phyloP scores from a whole-genome alignment of 2,888 invertebrate genomes.

The Encarsia formosa region DNA sequence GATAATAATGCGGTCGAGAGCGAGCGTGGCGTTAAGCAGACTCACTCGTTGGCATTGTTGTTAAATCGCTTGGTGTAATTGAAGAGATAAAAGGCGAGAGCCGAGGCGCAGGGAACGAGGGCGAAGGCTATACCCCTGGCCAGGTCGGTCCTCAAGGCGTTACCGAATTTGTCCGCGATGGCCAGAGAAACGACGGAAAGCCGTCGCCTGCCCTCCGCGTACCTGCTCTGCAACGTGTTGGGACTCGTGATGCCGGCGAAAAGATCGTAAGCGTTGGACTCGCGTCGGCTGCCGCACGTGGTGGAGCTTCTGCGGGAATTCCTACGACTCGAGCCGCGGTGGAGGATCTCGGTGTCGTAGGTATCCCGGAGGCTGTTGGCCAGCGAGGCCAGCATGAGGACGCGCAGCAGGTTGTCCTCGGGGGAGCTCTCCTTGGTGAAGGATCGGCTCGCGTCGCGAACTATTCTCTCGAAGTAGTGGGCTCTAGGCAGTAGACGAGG shows the following conservation, averaged over 20 bases:
- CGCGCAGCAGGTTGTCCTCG: constrained; percentile 18
- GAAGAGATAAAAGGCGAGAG: constrained; percentile 41
- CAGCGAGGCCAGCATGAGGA: constrained; percentile 17
- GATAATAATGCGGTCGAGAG: too few relatives aligned
- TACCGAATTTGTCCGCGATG: constrained; percentile 37
- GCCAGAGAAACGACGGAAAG: constrained; percentile 39
- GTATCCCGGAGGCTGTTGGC: constrained; percentile 18
- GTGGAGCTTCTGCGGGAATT: constrained; percentile 13
- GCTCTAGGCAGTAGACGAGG: constrained; percentile 19
- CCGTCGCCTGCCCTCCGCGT: constrained; percentile 30
- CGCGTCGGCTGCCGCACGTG: constrained; percentile 15
- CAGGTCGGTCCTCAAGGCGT: constrained; percentile 37
- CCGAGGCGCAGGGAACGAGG: constrained; percentile 43
- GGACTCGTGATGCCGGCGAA: not conserved
- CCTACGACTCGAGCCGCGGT: constrained; percentile 22
- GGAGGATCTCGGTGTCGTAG: constrained; percentile 22
- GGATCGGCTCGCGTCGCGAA: constrained; percentile 21
- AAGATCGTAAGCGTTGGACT: constrained; percentile 2
- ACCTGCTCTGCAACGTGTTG: constrained; percentile 9
- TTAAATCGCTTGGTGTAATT: constrained; percentile 33
- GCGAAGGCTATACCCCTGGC: constrained; percentile 39
- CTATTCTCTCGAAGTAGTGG: constrained; percentile 32
- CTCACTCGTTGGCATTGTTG: too few relatives aligned
- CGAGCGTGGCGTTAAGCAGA: too few relatives aligned
- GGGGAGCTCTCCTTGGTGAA: not conserved